Evolutionary conservation across 2,113 vertebrate species (phyloP).

Genomic region (Chinchilla lanigera): DNA sequence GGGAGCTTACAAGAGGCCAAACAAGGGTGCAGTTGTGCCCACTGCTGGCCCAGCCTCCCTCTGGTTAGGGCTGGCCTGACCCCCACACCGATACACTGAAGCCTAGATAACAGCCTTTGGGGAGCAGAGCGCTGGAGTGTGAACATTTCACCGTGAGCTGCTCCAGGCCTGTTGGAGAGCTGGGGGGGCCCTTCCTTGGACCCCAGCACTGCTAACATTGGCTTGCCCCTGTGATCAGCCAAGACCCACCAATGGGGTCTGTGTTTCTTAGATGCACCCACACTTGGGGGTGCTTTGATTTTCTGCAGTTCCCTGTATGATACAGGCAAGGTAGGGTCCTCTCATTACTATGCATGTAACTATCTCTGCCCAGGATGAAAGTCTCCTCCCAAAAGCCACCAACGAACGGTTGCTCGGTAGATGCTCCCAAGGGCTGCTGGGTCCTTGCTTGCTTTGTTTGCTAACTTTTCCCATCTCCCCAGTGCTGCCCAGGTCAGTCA

Average conservation of each 20-base stretch:
- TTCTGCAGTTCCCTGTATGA: background rate
- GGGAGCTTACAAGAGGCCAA: fast-evolving
- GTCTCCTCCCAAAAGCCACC: background rate
- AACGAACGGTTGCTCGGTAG: too few relatives aligned
- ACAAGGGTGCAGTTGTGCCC: background rate
- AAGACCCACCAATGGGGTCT: fast-evolving
- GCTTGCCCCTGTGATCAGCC: fast-evolving
- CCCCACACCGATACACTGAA: background rate
- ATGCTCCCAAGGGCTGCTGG: background rate
- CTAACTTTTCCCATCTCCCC: background rate
- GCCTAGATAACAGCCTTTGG: background rate
- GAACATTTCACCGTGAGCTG: background rate
- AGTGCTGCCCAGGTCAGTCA: fast-evolving
- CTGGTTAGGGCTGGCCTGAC: background rate
- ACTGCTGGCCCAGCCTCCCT: background rate
- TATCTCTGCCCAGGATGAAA: background rate
- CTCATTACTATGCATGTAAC: fast-evolving
- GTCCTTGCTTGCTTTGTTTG: too few relatives aligned
- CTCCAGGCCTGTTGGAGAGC: background rate
- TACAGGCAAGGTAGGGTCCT: fast-evolving
- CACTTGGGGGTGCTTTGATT: fast-evolving
- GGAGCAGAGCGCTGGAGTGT: background rate
- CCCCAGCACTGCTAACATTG: fast-evolving
- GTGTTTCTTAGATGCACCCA: background rate
- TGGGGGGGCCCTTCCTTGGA: fast-evolving